Evolutionary conservation across 1,140 invertebrate species (phyloP), one percentile per base, ranked within the genome.

Genomic region (Caenorhabditis briggsae): DNA sequence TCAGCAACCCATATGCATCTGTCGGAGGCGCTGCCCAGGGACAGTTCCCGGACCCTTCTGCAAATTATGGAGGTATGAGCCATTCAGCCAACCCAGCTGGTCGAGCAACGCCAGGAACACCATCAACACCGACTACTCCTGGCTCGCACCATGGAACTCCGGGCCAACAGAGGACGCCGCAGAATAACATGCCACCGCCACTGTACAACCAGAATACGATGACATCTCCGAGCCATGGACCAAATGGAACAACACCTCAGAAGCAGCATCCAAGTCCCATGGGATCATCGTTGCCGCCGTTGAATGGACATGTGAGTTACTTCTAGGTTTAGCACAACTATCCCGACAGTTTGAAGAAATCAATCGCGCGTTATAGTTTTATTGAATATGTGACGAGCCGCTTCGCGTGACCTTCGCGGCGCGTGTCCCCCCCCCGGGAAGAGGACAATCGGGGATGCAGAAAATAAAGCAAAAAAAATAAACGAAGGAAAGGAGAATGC

Each of bases 281-380:
- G 70, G 70, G 70, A 78, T 78, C 70, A 12, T 78, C 70, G 2
- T 53, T 78, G n/a, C 43, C 46, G 12, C 46, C 70, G 11, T 78
- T 78, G 20, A 78, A 78, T 23, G 70, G 70, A 48, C 65, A 74
- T 11, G 70, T 78, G 11, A 23, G 70, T 78, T 6, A 23, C 50
- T 53, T 16, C 11, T 23, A 18, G 6, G 12, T 50, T 53, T 11
- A 12, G 2, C 11, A 11, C 11, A 25, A 25, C n/a, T 25, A 11
- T 11, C 2, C 2, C 11, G 9, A 25, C 8, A 25, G 3, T 61
- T 20, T 11, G 2, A 9, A 43, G n/a, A 53, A 50, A n/a, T 78
- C 41, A 78, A 78, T 78, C 33, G 70, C 70, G 70, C 70, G 70
- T 78, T 78, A 78, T 78, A 46, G 50, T 78, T 78, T 78, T 53